These are phyloP conservation scores for Phyllotis vaccarum DNA, from an alignment of 2,797 vertebrate species.

Conservation along the genomic window DNA sequence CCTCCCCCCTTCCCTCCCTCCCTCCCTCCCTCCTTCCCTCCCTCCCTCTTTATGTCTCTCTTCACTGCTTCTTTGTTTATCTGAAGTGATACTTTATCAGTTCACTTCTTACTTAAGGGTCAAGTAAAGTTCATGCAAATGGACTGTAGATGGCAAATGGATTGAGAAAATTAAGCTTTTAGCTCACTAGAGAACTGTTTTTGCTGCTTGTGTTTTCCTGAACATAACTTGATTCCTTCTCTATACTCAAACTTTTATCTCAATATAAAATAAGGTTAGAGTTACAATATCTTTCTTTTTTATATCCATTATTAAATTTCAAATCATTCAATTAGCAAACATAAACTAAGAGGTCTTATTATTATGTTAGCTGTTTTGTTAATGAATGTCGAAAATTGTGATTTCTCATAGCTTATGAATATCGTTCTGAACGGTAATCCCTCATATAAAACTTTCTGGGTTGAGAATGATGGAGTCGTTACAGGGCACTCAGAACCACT, in stretches of 20 bases:
- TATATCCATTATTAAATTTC: neutral
- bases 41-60: too few relatives aligned
- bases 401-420: neutral
- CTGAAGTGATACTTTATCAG: neutral
- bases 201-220: neutral
- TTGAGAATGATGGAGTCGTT: neutral
- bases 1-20: too few relatives aligned
- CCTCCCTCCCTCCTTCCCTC: too few relatives aligned
- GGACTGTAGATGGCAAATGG: neutral
- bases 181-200: neutral
- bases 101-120: slow-evolving; percentile 36
- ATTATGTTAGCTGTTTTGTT: neutral
- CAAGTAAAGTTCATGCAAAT: neutral
- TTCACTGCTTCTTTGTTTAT: neutral
- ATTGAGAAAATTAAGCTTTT: neutral
- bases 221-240: neutral
- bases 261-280: neutral
- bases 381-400: neutral
- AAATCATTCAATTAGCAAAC: neutral
- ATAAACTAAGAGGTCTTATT: neutral
- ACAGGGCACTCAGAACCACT: neutral
- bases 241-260: neutral
- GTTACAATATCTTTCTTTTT: neutral
- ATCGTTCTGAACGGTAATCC: neutral
- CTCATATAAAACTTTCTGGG: neutral